A percentile compares a stretch with the other conserved stretches of the same genome.
Conservation (phyloP, 2,113 vertebrate species). For the Rhea pennata region DNA sequence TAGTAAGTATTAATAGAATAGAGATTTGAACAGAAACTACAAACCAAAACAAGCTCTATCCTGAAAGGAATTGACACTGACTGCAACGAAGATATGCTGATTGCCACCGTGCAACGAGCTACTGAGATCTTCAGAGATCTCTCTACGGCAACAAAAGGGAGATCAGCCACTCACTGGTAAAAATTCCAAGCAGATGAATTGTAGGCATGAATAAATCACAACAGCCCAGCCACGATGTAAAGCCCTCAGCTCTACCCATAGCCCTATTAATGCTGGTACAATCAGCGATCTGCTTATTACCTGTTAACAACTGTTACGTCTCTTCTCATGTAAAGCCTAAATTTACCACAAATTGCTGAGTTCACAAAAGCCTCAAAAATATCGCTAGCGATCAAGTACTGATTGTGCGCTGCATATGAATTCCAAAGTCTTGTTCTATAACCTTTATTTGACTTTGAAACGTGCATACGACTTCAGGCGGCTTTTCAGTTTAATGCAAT, state of each 20-base stretch:
- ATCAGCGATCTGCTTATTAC: background rate
- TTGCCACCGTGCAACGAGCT: background rate
- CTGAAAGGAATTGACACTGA: background rate
- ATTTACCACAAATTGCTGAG: background rate
- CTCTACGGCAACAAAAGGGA: background rate
- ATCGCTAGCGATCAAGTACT: background rate
- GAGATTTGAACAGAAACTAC: background rate
- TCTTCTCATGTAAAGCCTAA: background rate
- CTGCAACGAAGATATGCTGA: accelerated
- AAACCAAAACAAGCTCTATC: background rate
- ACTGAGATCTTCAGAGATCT: background rate
- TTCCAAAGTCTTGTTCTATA: conserved; percentile 22
- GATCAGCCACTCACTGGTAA: background rate
- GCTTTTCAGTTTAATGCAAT: conserved; percentile 42
- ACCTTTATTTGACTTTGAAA: conserved; percentile 67
- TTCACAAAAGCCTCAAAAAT: background rate
- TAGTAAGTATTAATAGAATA: background rate
- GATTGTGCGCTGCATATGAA: background rate
- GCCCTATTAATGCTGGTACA: background rate
- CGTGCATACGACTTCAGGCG: conserved; percentile 13
- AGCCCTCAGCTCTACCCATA: background rate
- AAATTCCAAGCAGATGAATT: background rate
- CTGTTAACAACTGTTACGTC: background rate
- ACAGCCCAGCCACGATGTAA: accelerated
- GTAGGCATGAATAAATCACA: background rate